Evolutionary conservation across 1,140 invertebrate species (phyloP), one percentile per base, ranked within the genome.

Genomic region (Drosophila neocordata): DNA sequence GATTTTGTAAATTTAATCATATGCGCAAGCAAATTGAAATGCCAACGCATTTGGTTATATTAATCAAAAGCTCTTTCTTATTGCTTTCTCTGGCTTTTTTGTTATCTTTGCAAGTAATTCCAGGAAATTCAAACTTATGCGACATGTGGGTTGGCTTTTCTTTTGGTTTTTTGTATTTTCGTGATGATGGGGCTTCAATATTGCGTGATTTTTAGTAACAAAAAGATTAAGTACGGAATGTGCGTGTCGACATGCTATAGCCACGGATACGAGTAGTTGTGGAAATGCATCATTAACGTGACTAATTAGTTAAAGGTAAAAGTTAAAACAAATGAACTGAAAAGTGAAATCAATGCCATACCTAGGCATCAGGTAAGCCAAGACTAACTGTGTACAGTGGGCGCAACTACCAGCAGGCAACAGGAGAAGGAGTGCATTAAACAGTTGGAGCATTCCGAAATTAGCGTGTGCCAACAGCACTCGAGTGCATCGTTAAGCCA

Each of bases 251-350:
- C 51, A 51, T 61, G 52, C 20, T 3, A 59, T 56, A 66, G 20
- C 27, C 35, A 52, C 18, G 27, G 56, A 60, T 34, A 31, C 9
- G 53, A 38, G 72, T 69, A 64, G 61, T 18, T 20, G 37, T 41
- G 60, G 61, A 77, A 87, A 77, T 79, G 75, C 82, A 87, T 87
- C 83, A 88, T 88, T 88, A 82, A 76, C 79, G 41, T 20, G 72
- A 76, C 65, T 87, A 87, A 87, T 88, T 87, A 87, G 75, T 51
- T 66, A 59, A 56, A 58, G 67, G 59, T 59, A 55, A 69, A 67
- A 63, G 77, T 69, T 69, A 77, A 34, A 63, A 56, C 15, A 67
- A 76, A 71, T 52, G 66, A 57, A 55, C 65, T 72, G 78, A 41
- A 55, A 65, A 60, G 51, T 31, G 65, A 70, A 74, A 81, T 80